Evolutionary conservation across 2,797 vertebrate species (phyloP), one percentile per base, ranked within the genome.

Genomic region (Emys orbicularis): DNA sequence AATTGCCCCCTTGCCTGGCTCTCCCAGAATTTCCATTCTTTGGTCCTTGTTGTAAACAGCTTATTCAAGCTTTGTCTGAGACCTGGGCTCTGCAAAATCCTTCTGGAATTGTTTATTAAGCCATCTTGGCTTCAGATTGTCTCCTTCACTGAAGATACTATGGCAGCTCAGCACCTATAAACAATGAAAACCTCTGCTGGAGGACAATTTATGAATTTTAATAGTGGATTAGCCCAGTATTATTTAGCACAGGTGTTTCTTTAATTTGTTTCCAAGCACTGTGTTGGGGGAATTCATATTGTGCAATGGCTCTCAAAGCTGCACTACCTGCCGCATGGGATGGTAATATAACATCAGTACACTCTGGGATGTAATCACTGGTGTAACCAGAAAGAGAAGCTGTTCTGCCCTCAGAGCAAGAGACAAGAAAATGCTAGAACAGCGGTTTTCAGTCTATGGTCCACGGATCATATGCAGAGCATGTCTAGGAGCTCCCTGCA

Each of bases 21-120:
- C 81, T 90, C 87, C 0, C 3, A 93, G 82, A 29, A 86, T 86
- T 91, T 92, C 41, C 52, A 90, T 95, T 95, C 88, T 95, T 90
- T 95, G 82, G 31, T 44, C 34, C 59, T 94, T 90, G 52, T 68
- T 88, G 83, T 90, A 93, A 94, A 94, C 59, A 87, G 89, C 90
- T 90, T 94, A 96, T 86, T 81, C 82, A 91, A 87, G 84, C 0
- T 0, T 84, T 92, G 68, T 59, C 87, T 83, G 68, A 94, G 88
- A 94, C 37, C 52, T 3, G 10, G 83, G 37, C 86, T 94, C 82
- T 79, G 54, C 83, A 83, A 91, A 94, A 95, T 94, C 89, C 84
- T 91, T 94, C 87, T 86, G 84, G 90, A 91, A 74, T 79, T 96
- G 90, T 93, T 97, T 94, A 88, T 94, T 92, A 95, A 96, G n/a